These are phyloP conservation scores for Tridacna gigas DNA, from an alignment of 2,888 invertebrate species.

Conservation along the genomic window DNA sequence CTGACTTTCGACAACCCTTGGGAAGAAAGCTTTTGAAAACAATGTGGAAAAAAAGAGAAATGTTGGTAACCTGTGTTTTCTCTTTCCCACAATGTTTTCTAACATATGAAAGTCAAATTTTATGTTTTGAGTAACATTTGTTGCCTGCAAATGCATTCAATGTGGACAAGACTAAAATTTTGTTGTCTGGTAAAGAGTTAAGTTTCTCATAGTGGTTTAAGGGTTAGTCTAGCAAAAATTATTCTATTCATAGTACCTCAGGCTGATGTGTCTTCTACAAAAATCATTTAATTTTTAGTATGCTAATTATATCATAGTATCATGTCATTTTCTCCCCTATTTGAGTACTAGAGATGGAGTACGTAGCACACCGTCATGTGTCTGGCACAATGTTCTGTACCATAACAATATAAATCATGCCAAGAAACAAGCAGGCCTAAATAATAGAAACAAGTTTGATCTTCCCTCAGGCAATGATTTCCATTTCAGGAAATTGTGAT, in stretches of 20 bases:
- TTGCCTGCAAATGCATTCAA: too few relatives aligned
- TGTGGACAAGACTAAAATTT: too few relatives aligned
- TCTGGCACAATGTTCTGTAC: conserved; percentile 14
- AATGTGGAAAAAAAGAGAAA: too few relatives aligned
- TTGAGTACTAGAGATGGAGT: neutral
- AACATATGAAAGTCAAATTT: too few relatives aligned
- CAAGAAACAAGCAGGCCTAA: conserved; percentile 18
- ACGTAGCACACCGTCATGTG: neutral
- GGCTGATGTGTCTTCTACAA: neutral
- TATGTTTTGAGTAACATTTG: too few relatives aligned
- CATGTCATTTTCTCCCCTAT: conserved; percentile 15
- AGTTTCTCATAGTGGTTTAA: neutral
- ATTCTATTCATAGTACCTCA: neutral
- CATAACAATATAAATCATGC: conserved; percentile 14
- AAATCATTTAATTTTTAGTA: conserved; percentile 7
- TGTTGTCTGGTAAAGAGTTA: neutral
- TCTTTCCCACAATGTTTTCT: too few relatives aligned
- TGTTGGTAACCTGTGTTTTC: too few relatives aligned
- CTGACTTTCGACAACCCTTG: too few relatives aligned
- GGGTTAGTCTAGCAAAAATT: neutral
- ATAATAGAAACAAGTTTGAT: conserved; percentile 19
- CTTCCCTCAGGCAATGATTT: conserved; percentile 20
- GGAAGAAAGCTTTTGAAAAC: too few relatives aligned
- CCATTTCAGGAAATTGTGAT: conserved; percentile 24
- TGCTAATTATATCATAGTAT: conserved; percentile 10